Evolutionary conservation across 2,113 vertebrate genomes (phyloP), one percentile per base, ranked within the genome.

Genomic region (Barbus barbus): DNA sequence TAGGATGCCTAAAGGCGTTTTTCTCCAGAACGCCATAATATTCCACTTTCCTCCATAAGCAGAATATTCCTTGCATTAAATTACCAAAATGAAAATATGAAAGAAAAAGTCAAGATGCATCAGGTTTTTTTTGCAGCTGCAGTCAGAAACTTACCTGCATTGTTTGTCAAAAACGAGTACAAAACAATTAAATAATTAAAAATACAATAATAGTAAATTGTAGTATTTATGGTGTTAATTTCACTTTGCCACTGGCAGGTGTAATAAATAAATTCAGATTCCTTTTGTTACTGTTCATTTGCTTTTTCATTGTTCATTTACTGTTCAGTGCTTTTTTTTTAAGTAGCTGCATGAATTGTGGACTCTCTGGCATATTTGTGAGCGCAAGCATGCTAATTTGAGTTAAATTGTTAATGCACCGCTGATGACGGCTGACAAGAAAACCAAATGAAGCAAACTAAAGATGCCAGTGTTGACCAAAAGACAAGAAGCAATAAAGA

Each of bases 391-490:
- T 65, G 61, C 86, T 92, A 88, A 92, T 92, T 91, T 93, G 85
- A 88, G 85, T 90, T 85, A 90, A 89, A 91, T 85, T 89, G 90
- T 85, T 91, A 93, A 90, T 24, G 88, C 84, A 85, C 88, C 72
- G 73, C 86, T 92, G 92, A 93, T 88, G 90, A 90, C 88, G 92
- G 88, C 87, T 86, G 84, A 89, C 91, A 88, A 87, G 92, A 92
- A 88, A 89, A 89, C 86, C 82, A 91, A 91, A 92, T 91, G 90
- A 93, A 92, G 91, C 89, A 67, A 90, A 83, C 69, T 90, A 86
- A 92, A 88, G 80, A 84, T 79, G 89, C 38, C 82, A 87, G 85
- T 84, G 89, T 82, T 56, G 86, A 82, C 79, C 63, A 89, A 89
- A 89, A 83, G 88, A 81, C 12, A 7, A 69, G 63, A 71, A 31